These are phyloP conservation scores for Plebejus anna DNA, from an alignment of 2,888 invertebrate species.

Conservation along the genomic window DNA sequence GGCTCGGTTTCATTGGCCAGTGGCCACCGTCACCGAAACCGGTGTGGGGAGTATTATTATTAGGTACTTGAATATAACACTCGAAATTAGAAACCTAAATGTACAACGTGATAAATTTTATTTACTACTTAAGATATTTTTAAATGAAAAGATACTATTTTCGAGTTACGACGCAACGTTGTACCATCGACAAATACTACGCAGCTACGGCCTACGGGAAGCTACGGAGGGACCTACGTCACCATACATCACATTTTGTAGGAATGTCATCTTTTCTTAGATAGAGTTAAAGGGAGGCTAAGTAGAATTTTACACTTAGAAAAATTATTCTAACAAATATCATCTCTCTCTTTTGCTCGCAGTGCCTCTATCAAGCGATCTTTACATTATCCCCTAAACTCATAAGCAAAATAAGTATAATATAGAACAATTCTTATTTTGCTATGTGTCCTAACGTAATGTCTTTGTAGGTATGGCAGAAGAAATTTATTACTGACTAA, in stretches of 20 bases:
- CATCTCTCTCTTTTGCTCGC: neutral
- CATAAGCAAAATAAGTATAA: no score
- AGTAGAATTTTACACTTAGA: neutral
- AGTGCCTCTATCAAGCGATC: neutral
- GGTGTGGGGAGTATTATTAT: no score
- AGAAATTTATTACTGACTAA: neutral
- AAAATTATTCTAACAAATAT: neutral
- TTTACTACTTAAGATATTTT: no score
- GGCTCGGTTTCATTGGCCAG: no score
- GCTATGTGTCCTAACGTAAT: neutral
- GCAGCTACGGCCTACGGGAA: neutral
- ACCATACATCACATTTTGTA: neutral
- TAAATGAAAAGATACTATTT: no score
- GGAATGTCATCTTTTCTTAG: neutral
- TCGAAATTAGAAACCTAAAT: no score
- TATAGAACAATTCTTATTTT: no score
- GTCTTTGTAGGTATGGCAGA: neutral
- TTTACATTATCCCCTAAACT: no score
- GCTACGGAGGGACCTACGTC: neutral
- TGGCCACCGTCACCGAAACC: no score
- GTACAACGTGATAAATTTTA: no score
- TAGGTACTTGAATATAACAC: no score
- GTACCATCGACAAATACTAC: neutral
- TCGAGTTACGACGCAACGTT: no score
- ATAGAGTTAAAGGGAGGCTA: neutral